Evolutionary conservation across 2,797 vertebrate genomes (phyloP).

Genomic region (Poecilia wingei): DNA sequence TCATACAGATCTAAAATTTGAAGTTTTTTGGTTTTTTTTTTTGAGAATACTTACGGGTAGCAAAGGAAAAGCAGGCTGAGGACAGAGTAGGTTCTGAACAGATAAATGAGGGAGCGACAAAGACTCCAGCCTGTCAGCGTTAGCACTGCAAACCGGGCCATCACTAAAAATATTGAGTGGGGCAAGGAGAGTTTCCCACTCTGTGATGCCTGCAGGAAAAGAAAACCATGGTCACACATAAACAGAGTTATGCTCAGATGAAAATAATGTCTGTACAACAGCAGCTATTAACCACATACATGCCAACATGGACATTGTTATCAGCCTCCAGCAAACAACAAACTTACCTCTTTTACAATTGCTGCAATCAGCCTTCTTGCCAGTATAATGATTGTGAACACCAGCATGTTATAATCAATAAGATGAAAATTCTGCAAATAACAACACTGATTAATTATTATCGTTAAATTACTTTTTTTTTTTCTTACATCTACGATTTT

Average conservation of each 20-base stretch:
- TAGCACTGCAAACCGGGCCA: conserved; percentile 93
- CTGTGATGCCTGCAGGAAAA: conserved; percentile 88
- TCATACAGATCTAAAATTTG: background rate
- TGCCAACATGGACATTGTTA: background rate
- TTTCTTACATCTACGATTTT: background rate
- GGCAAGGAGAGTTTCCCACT: conserved; percentile 92
- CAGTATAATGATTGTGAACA: conserved; percentile 93
- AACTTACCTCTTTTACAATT: conserved; percentile 94
- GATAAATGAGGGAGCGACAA: conserved; percentile 94
- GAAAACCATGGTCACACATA: background rate
- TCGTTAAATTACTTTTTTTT: background rate
- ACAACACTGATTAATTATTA: background rate
- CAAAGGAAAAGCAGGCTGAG: conserved; percentile 97
- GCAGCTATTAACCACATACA: background rate
- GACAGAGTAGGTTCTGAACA: conserved; percentile 95
- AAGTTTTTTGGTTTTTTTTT: background rate
- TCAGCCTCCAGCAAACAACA: background rate
- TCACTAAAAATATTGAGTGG: conserved; percentile 92
- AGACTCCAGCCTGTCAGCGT: conserved; percentile 96
- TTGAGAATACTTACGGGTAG: conserved; percentile 91
- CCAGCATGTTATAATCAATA: conserved; percentile 98
- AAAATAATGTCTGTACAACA: background rate
- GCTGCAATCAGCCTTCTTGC: conserved; percentile 93
- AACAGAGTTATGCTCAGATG: background rate
- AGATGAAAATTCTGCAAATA: conserved; percentile 94